Conservation (phyloP, 2,888 invertebrate genomes). For the Mallateleia sp. region DNA sequence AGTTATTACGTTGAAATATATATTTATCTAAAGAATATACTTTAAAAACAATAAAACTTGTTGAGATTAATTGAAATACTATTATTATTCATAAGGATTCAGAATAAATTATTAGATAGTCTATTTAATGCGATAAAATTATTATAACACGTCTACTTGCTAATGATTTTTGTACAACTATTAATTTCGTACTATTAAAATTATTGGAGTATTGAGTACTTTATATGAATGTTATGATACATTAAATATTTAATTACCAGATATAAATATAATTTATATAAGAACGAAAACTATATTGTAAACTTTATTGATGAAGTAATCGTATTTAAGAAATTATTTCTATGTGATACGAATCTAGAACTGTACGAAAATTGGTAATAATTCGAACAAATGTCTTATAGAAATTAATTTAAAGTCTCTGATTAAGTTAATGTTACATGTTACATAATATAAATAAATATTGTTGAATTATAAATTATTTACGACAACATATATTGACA, state of each 20-base stretch:
- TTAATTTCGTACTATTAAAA: slow-evolving; percentile 57
- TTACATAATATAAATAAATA: slow-evolving; percentile 69
- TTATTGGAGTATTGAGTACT: slow-evolving; percentile 69
- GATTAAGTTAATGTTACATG: slow-evolving; percentile 70
- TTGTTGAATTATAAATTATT: slow-evolving; percentile 74
- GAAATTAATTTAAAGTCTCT: slow-evolving; percentile 52
- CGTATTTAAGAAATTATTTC: slow-evolving; percentile 66
- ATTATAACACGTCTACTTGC: slow-evolving; percentile 55
- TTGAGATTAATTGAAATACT: slow-evolving; percentile 70
- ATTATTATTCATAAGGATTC: slow-evolving; percentile 64
- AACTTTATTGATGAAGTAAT: slow-evolving; percentile 60
- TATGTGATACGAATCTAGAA: slow-evolving; percentile 67
- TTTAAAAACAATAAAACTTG: slow-evolving; percentile 57
- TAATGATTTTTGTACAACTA: slow-evolving; percentile 70
- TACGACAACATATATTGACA: slow-evolving; percentile 73
- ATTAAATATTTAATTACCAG: slow-evolving; percentile 69
- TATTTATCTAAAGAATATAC: slow-evolving; percentile 57
- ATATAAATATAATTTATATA: slow-evolving; percentile 66
- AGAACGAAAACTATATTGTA: slow-evolving; percentile 55
- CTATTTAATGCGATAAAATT: slow-evolving; percentile 57
- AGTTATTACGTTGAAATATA: slow-evolving; percentile 35
- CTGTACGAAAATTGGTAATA: slow-evolving; percentile 57
- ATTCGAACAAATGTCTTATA: slow-evolving; percentile 55
- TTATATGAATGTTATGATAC: slow-evolving; percentile 73
- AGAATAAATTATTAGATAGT: slow-evolving; percentile 70